Evolutionary conservation across 1,140 invertebrate species (phyloP), one percentile per base, ranked within the genome.

Genomic region (Magallana ariakensis): DNA sequence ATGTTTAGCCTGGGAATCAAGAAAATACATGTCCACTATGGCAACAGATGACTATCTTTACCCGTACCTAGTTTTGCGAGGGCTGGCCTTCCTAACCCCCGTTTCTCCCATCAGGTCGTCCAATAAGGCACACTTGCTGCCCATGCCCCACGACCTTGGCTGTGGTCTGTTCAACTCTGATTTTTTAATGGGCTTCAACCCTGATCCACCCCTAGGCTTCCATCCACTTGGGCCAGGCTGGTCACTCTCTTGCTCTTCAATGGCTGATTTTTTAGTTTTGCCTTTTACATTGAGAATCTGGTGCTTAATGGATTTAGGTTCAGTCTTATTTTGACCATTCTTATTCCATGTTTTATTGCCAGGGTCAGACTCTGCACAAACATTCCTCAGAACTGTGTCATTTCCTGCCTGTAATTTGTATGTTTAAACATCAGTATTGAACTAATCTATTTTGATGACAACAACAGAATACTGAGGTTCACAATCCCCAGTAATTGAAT

Each of bases 51-150:
- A 46, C 2, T 46, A 46, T 75, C 7, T 75, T 75, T 15, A 75
- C 66, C 66, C 10, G 26, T 10, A 26, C 22, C 66, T 75, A 26
- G 66, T 75, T 13, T 75, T 75, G 1, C 66, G 26, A 5, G 66
- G 66, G 15, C 66, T 75, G 9, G 66, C 66, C 22, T 26, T 75
- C 22, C 66, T 75, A 11, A 75, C 22, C 22, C 66, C 66, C 4
- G 66, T 75, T 7, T 75, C 66, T 11, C 22, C 66, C 66, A 75
- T 75, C 22, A 75, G 66, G 33, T 75, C 66, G 19, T 75, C 22
- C 22, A 75, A 19, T 75, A 75, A 19, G 33, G 66, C 9, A 33
- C 66, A 33, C 3, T 75, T 75, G 0, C 22, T 22, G 22, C 22
- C 22, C 2, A 19, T 11, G 10, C 7, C 10, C 19, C 15, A 3